Evolutionary conservation across 2,113 vertebrate genomes (phyloP).

Genomic region (Pomatorhinus ruficollis): DNA sequence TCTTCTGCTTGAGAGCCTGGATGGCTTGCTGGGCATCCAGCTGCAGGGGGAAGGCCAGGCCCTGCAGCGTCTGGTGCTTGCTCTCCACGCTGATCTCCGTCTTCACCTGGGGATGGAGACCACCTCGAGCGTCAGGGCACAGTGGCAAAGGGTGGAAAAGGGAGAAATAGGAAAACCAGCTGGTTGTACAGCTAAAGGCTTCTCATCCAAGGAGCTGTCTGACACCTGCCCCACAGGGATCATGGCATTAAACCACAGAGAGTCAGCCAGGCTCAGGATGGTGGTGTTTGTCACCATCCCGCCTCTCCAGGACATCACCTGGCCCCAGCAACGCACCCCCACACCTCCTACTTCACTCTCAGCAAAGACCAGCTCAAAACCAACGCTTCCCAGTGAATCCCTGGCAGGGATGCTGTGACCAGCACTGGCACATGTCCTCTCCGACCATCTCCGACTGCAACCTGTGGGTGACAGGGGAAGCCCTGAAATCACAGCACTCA

Average conservation of each 20-base stretch:
- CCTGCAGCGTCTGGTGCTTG: conserved; percentile 91
- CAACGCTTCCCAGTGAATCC: rapidly evolving
- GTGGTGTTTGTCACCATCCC: not conserved
- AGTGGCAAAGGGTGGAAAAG: not conserved
- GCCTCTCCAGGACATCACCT: not conserved
- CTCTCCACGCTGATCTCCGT: conserved; percentile 94
- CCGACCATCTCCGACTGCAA: rapidly evolving
- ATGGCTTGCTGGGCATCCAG: conserved; percentile 89
- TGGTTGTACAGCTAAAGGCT: not conserved
- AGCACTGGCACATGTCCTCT: not conserved
- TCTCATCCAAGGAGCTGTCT: not conserved
- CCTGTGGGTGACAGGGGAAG: not conserved
- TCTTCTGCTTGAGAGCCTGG: conserved; percentile 87
- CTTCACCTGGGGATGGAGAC: conserved; percentile 81
- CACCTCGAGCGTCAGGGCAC: not conserved
- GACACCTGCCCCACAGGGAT: not conserved
- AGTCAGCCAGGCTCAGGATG: not conserved
- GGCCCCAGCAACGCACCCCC: not conserved
- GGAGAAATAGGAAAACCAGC: not conserved
- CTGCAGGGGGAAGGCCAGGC: conserved; percentile 92
- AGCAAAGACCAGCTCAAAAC: not conserved
- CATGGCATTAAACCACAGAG: rapidly evolving
- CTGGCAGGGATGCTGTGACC: not conserved
- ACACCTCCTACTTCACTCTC: not conserved
- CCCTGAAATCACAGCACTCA: not conserved